A percentile compares a stretch with the other conserved stretches of the same genome.
Evolutionary conservation across 2,888 invertebrate genomes (phyloP).

Genomic region (Patella caerulea): DNA sequence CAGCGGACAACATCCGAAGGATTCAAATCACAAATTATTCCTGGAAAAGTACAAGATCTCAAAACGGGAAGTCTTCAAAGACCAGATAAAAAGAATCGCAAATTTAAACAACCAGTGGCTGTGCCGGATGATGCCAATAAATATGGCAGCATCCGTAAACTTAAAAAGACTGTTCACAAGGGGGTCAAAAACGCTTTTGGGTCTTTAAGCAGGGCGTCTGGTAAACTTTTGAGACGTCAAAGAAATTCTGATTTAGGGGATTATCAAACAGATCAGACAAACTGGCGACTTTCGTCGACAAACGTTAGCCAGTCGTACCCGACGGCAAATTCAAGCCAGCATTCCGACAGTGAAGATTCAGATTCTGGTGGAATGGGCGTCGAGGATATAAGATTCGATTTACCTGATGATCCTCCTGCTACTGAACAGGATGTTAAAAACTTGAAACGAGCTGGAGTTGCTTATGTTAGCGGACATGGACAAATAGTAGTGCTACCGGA

Average conservation of each 20-base stretch:
- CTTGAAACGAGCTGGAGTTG: conserved; percentile 55
- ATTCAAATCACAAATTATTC: conserved; percentile 56
- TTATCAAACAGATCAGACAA: conserved; percentile 39
- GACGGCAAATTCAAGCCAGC: not conserved
- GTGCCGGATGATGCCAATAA: conserved; percentile 41
- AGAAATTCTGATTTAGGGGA: conserved; percentile 50
- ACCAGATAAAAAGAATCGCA: conserved; percentile 13
- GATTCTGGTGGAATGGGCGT: conserved; percentile 26
- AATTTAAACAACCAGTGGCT: conserved; percentile 15
- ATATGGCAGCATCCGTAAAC: conserved; percentile 54
- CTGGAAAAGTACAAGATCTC: conserved; percentile 46
- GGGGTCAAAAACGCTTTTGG: conserved; percentile 56
- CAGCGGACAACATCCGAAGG: conserved; percentile 40
- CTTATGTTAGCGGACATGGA: conserved; percentile 50
- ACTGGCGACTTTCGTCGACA: conserved; percentile 37
- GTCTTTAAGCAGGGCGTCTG: conserved; percentile 57
- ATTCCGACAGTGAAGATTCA: conserved; percentile 22
- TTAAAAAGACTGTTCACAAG: conserved; percentile 56
- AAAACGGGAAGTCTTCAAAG: conserved; percentile 39
- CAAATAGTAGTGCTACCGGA: conserved; percentile 53
- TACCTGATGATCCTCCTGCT: conserved; percentile 31
- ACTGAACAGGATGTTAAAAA: conserved; percentile 30
- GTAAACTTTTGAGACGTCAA: conserved; percentile 48
- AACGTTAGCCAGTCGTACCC: conserved; percentile 1
- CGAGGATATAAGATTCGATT: conserved; percentile 27